phyloP scores from a whole-genome alignment of 1,140 invertebrate species.

The Solenopsis fugax region DNA sequence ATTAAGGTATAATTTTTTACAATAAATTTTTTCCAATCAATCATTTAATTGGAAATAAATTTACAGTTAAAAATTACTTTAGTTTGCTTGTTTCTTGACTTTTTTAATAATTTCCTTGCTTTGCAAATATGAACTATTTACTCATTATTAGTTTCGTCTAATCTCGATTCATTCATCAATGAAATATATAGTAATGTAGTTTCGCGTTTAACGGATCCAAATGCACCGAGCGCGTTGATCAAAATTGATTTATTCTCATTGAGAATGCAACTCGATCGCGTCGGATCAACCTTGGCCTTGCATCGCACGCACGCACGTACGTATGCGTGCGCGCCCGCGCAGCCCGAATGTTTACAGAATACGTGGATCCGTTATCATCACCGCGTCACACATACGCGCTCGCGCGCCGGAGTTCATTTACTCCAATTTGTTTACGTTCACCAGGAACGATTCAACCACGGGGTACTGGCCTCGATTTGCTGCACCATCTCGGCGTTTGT shows the following conservation, averaged over 20 bases:
- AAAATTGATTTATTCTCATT: conserved; percentile 63
- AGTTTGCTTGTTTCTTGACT: too few relatives aligned
- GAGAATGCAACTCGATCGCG: conserved; percentile 53
- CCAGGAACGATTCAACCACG: conserved; percentile 67
- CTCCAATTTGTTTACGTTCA: conserved; percentile 76
- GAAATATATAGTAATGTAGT: background rate
- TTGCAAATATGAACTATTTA: too few relatives aligned
- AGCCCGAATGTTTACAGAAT: conserved; percentile 46
- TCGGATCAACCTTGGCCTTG: conserved; percentile 60
- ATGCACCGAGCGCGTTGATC: conserved; percentile 3
- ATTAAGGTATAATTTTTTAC: too few relatives aligned
- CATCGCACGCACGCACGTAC: background rate
- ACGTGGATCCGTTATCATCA: conserved; percentile 62
- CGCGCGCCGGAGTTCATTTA: conserved; percentile 68
- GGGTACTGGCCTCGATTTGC: conserved; percentile 68
- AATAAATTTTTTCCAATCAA: too few relatives aligned
- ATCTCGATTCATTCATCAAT: background rate
- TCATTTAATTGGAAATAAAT: too few relatives aligned
- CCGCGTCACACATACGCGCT: conserved; percentile 24
- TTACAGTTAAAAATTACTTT: too few relatives aligned
- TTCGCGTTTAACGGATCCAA: conserved; percentile 38
- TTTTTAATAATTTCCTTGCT: too few relatives aligned
- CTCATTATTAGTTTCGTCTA: too few relatives aligned
- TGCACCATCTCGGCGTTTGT: conserved; percentile 41
- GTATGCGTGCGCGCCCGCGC: background rate